Evolutionary conservation across 2,888 invertebrate genomes (phyloP).

Genomic region (Sinelater perroti): DNA sequence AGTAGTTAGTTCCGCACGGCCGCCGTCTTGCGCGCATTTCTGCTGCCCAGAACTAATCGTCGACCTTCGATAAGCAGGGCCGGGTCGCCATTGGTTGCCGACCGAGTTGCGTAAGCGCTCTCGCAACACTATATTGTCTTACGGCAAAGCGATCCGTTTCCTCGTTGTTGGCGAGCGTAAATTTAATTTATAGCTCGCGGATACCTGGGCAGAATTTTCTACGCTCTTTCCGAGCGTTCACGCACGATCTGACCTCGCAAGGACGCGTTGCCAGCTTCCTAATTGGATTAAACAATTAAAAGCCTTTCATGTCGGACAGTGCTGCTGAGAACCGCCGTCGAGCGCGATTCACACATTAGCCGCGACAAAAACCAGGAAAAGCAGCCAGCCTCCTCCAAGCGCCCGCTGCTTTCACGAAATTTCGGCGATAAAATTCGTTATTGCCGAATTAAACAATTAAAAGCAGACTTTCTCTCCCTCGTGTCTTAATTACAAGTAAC

Average conservation of each 20-base stretch:
- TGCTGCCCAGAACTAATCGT: conserved; percentile 8
- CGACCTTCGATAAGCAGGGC: conserved; percentile 23
- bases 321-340: conserved; percentile 10
- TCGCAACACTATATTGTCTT: conserved; percentile 23
- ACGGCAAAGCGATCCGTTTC: conserved; percentile 19
- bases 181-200: background rate
- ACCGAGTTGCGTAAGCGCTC: conserved; percentile 20
- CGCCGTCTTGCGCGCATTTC: conserved; percentile 2
- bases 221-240: conserved; percentile 1
- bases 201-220: background rate
- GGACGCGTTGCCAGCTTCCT: conserved; percentile 15
- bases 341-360: conserved; percentile 14
- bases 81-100: conserved; percentile 17
- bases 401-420: too few species aligned
- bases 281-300: conserved; percentile 29
- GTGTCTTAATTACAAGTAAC: too few species aligned
- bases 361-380: background rate
- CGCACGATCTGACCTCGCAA: conserved; percentile 24
- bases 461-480: too few species aligned
- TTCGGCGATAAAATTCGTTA: too few species aligned
- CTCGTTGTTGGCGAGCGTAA: conserved; percentile 3
- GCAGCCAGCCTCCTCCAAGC: conserved; percentile 4
- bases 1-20: background rate
- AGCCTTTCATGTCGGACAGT: conserved; percentile 12
- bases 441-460: too few species aligned